Evolutionary conservation across 2,888 invertebrate species (phyloP).

Genomic region (Galeruca laticollis): DNA sequence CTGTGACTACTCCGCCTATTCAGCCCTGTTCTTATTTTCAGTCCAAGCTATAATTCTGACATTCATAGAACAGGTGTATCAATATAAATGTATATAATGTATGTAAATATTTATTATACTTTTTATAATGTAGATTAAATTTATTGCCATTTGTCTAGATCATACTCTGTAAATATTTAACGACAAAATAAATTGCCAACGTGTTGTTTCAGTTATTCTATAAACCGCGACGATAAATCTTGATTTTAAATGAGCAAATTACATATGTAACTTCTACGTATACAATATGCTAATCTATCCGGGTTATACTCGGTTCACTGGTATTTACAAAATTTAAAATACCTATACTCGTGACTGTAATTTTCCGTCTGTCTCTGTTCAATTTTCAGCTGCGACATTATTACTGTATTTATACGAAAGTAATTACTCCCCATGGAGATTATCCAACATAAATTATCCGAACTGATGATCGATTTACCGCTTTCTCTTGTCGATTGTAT

Average conservation of each 20-base stretch:
- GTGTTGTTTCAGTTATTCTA: slow-evolving; percentile 6
- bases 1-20: too few relatives aligned
- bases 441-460: neutral
- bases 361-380: neutral
- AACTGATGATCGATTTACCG: neutral
- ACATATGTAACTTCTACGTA: slow-evolving; percentile 34
- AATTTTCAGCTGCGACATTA: neutral
- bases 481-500: neutral
- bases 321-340: too few relatives aligned
- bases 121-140: too few relatives aligned
- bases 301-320: neutral
- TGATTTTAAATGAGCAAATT: slow-evolving; percentile 28
- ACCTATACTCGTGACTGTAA: neutral
- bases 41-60: too few relatives aligned
- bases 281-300: slow-evolving; percentile 23
- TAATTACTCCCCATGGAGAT: neutral
- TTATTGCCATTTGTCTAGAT: too few relatives aligned
- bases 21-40: too few relatives aligned
- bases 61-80: too few relatives aligned
- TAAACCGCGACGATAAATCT: slow-evolving; percentile 28
- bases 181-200: neutral
- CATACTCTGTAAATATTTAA: neutral
- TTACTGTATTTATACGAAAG: neutral
- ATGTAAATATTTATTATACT: too few relatives aligned
- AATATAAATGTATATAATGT: too few relatives aligned